Conservation (phyloP, 2,888 invertebrate species). For the Polydrusus pterygomalis region DNA sequence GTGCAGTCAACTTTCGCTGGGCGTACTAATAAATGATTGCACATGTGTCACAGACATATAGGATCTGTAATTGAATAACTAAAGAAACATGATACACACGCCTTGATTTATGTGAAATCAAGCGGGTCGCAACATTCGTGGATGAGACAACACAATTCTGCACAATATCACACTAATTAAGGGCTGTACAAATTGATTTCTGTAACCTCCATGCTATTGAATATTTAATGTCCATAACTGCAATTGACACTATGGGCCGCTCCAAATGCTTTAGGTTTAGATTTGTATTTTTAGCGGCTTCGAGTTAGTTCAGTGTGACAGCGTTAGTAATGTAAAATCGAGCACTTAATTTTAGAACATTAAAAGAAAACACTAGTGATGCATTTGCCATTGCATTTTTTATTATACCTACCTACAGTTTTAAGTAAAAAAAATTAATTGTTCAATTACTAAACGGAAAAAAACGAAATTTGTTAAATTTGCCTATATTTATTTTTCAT, state of each 20-base stretch:
- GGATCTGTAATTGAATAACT: conserved; percentile 49
- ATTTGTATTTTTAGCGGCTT: background rate
- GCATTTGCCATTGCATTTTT: no score
- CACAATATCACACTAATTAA: conserved; percentile 65
- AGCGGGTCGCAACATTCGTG: conserved; percentile 53
- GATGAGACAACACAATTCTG: conserved; percentile 53
- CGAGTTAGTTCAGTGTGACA: no score
- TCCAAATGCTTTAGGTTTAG: background rate
- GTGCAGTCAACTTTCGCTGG: background rate
- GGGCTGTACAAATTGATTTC: conserved; percentile 67
- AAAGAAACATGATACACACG: conserved; percentile 47
- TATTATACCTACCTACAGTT: no score
- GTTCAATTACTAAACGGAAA: no score
- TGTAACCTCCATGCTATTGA: conserved; percentile 63
- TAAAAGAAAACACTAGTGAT: no score
- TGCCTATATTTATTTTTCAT: no score
- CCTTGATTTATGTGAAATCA: conserved; percentile 21
- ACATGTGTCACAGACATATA: conserved; percentile 2
- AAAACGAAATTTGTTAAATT: no score
- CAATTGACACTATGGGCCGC: conserved; percentile 56
- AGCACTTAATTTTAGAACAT: no score
- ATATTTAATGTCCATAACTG: conserved; percentile 61
- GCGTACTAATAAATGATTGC: conserved; percentile 1
- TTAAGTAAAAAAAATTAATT: no score
- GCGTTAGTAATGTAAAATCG: no score